Percentiles rank a stretch among this genome's conserved stretches.
Conservation (phyloP, 2,888 invertebrate genomes). For the Melanostoma mellinum region DNA sequence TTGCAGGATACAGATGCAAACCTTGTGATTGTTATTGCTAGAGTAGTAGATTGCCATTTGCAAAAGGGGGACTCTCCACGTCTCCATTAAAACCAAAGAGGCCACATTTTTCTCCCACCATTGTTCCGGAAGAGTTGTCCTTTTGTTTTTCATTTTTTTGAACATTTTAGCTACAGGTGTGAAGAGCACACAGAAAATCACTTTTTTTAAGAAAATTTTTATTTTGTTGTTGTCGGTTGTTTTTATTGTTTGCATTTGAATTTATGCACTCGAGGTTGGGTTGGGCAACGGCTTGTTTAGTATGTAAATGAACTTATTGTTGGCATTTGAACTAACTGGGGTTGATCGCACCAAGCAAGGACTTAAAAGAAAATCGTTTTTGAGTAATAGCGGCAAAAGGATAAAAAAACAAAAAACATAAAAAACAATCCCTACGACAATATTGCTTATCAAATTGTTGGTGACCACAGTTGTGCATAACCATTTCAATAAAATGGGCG, state of each 20-base stretch:
- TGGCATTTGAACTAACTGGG: background rate
- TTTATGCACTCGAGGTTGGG: conserved; percentile 28
- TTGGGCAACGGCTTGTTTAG: conserved; percentile 28
- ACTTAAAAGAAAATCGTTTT: conserved; percentile 1
- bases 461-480: conserved; percentile 25
- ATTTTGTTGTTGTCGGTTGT: conserved; percentile 6
- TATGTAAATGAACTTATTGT: conserved; percentile 27
- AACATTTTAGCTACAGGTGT: conserved; percentile 56
- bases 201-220: conserved; percentile 30
- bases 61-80: conserved; percentile 14
- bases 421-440: conserved; percentile 11
- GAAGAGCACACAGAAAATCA: conserved; percentile 30
- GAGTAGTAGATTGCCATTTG: conserved; percentile 17
- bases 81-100: conserved; percentile 46
- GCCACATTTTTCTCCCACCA: conserved; percentile 17
- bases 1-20: conserved; percentile 64
- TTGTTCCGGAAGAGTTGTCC: conserved; percentile 22
- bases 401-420: background rate
- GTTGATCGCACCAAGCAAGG: conserved; percentile 3
- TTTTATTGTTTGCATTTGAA: conserved; percentile 36
- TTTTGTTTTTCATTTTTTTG: conserved; percentile 8
- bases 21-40: conserved; percentile 36
- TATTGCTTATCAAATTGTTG: conserved; percentile 9
- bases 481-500: background rate
- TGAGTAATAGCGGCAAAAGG: too few species aligned